Conservation (phyloP, 1,140 invertebrate genomes). For the Acyrthosiphon pisum region DNA sequence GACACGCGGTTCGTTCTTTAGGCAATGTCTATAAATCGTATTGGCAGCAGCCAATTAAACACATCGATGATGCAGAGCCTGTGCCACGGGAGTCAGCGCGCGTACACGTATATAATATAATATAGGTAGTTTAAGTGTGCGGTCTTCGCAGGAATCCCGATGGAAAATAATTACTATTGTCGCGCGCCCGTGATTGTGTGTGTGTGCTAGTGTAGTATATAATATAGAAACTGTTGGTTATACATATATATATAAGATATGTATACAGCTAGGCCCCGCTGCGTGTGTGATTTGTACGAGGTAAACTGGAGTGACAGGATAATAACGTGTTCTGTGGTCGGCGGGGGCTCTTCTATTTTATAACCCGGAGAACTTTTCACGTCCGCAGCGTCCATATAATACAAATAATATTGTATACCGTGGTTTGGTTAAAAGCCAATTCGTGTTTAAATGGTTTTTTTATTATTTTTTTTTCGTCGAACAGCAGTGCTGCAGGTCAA, state of each 20-base stretch:
- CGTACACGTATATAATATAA: not conserved
- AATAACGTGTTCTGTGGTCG: conserved; percentile 34
- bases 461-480: not conserved
- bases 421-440: conserved; percentile 30
- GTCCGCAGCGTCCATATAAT: not conserved
- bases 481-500: not conserved
- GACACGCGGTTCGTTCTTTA: not conserved
- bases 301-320: conserved; percentile 20
- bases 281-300: conserved; percentile 22
- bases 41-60: not conserved
- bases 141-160: not conserved
- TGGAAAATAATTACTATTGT: conserved; percentile 20
- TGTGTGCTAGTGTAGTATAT: not conserved
- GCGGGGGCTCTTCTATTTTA: not conserved
- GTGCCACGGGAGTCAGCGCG: not conserved
- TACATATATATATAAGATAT: not conserved
- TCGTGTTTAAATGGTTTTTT: not conserved
- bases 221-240: not conserved
- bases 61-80: too few species aligned
- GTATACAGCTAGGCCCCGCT: not conserved
- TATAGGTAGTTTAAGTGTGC: not conserved
- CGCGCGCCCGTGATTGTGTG: not conserved
- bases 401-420: not conserved
- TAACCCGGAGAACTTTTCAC: conserved; percentile 26
- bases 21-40: conserved; percentile 13